A percentile compares a stretch with the other conserved stretches of the same genome.
Evolutionary conservation across 1,140 invertebrate species (phyloP).

Genomic region (Aphelinus atriplicis): DNA sequence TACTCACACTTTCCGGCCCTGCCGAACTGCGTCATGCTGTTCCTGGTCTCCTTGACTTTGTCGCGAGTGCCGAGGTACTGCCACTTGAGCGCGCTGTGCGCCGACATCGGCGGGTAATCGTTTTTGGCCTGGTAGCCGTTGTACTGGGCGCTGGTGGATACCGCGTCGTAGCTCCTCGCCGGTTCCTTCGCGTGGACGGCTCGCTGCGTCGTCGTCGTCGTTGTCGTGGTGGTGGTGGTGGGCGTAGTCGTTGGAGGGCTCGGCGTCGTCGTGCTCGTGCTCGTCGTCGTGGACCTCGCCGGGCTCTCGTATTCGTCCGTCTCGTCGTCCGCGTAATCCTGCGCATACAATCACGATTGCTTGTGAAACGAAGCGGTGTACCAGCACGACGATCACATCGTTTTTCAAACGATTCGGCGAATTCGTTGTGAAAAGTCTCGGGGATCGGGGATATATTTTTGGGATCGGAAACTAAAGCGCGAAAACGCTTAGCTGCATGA

Average conservation of each 20-base stretch:
- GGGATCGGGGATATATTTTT: too few species aligned
- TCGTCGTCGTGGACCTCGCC: slow-evolving; percentile 13
- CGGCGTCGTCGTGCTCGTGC: slow-evolving; percentile 21
- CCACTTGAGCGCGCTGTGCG: slow-evolving; percentile 58
- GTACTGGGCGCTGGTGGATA: slow-evolving; percentile 48
- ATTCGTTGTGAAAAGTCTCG: too few species aligned
- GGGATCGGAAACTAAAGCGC: too few species aligned
- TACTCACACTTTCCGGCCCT: slow-evolving; percentile 55
- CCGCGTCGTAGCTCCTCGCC: slow-evolving; percentile 45
- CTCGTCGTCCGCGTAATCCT: slow-evolving; percentile 58
- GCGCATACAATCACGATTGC: slow-evolving; percentile 7
- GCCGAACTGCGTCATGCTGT: slow-evolving; percentile 48
- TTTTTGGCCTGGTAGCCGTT: slow-evolving; percentile 54
- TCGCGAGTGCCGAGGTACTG: slow-evolving; percentile 57
- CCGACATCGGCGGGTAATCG: slow-evolving; percentile 59
- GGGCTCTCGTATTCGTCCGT: slow-evolving; percentile 46
- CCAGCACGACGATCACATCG: too few species aligned
- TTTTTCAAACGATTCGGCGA: too few species aligned
- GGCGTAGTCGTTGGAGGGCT: slow-evolving; percentile 41
- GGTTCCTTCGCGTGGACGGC: slow-evolving; percentile 40
- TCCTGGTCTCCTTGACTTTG: slow-evolving; percentile 54
- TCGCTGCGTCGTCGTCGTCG: slow-evolving; percentile 35
- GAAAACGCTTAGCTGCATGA: too few species aligned
- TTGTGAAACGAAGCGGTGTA: too few species aligned
- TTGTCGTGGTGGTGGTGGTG: slow-evolving; percentile 43